Base-by-base conservation (phyloP, 2,797 vertebrate genomes). In the Alouatta caraya region DNA sequence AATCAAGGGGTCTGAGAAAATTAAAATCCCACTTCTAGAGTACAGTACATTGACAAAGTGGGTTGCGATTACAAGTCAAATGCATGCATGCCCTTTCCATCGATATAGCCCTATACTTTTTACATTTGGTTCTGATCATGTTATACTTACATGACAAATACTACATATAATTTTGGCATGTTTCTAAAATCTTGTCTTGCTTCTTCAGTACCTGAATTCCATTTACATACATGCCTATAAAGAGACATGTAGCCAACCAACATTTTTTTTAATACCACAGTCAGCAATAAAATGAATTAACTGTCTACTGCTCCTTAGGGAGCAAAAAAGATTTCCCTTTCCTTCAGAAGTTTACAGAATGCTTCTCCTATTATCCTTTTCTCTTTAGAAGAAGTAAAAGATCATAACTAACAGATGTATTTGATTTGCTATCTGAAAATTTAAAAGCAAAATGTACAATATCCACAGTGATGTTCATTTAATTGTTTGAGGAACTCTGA, bases 181-280 rank as follows among this genome's bases (percentile, higher is more conserved):
- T 86, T 96, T 95, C 79, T 90, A 82, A 93, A 96, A 85, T 96
- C 82, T 95, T 90, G 48, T 85, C 72, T 75, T 95, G 22, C 39
- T 37, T 72, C 55, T 93, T 91, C 5, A 80, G 76, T 92, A 48
- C 59, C n/a, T 83, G 46, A 88, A 50, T 97, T 95, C 42, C 50
- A 84, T 55, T 95, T 96, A 61, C 28, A 92, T 17, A 46, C 61
- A 73, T 52, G 21, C n/a, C 42, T 61, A 26, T 82, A 79, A 67
- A 82, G 17, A 92, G n/a, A 85, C 57, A 73, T 5, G 15, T 30
- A 92, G 3, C 2, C 75, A 91, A n/a, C 8, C 55, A 95, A 14
- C 22, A 61, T 44, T 92, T 96, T 96, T 39, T 5, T 28, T 37
- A 90, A 94, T 84, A 46, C 11, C 8, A 81, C 37, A 22, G 9